phyloP scores from a whole-genome alignment of 2,113 vertebrate genomes.

The Coregonus clupeaformis region DNA sequence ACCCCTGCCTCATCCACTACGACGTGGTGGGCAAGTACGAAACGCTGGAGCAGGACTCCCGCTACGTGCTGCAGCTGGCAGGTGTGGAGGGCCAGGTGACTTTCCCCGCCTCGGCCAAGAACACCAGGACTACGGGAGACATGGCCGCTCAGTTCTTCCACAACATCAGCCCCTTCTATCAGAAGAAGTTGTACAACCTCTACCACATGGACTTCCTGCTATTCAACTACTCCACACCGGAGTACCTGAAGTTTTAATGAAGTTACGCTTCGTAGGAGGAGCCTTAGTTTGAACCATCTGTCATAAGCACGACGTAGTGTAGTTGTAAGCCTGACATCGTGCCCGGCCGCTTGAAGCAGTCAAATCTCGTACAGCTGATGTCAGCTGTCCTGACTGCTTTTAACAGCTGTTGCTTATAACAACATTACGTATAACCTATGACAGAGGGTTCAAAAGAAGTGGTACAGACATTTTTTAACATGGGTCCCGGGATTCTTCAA shows the following conservation, averaged over 20 bases:
- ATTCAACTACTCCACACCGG: slow-evolving; percentile 91
- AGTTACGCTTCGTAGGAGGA: neutral
- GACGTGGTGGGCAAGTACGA: slow-evolving; percentile 94
- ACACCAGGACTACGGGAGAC: slow-evolving; percentile 76
- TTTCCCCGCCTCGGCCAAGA: slow-evolving; percentile 79
- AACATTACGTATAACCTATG: neutral
- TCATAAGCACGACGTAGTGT: slow-evolving; percentile 10
- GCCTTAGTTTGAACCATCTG: neutral
- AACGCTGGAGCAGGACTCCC: slow-evolving; percentile 89
- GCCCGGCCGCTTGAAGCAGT: slow-evolving; percentile 50
- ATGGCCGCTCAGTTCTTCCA: slow-evolving; percentile 85
- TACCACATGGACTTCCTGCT: slow-evolving; percentile 96
- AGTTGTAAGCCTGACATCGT: no score
- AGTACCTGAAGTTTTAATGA: slow-evolving; percentile 79
- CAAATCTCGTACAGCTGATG: slow-evolving; percentile 61
- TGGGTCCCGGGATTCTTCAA: neutral
- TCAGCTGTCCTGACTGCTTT: neutral
- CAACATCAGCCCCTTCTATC: slow-evolving; percentile 89
- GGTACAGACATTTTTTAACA: neutral
- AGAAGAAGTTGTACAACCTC: slow-evolving; percentile 89
- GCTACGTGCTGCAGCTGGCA: slow-evolving; percentile 84
- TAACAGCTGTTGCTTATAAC: neutral
- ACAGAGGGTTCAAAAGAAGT: neutral
- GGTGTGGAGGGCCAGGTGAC: slow-evolving; percentile 76
- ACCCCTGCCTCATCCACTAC: slow-evolving; percentile 91